Conservation (phyloP, 2,113 vertebrate genomes). For the Lates calcarifer region DNA sequence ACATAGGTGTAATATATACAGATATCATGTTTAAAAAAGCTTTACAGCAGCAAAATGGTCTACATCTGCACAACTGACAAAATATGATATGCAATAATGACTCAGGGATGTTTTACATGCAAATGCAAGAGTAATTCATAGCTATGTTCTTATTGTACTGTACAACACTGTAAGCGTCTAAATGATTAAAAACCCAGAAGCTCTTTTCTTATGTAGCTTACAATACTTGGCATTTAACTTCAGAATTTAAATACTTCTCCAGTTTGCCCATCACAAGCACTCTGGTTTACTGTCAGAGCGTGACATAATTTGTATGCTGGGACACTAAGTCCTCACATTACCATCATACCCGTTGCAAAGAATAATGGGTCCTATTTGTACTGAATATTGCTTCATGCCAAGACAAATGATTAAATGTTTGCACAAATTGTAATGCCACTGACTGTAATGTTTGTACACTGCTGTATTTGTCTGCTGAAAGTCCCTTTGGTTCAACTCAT, state of each 20-base stretch:
- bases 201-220: not conserved
- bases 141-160: not conserved
- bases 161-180: not conserved
- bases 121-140: not conserved
- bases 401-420: constrained; percentile 75
- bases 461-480: constrained; percentile 40
- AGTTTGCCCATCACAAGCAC: constrained; percentile 1
- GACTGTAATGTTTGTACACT: constrained; percentile 54
- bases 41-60: too few relatives aligned
- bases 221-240: not conserved
- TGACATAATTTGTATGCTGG: constrained; percentile 54
- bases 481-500: constrained; percentile 22
- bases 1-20: too few relatives aligned
- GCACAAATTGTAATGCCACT: constrained; percentile 59
- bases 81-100: not conserved
- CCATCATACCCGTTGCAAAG: constrained; percentile 36
- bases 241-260: constrained; percentile 41
- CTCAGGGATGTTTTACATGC: not conserved
- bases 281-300: constrained; percentile 47
- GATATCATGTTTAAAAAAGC: too few relatives aligned
- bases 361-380: constrained; percentile 69
- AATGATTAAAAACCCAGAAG: not conserved
- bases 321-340: constrained; percentile 48
- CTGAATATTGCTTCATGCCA: constrained; percentile 57
- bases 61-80: not conserved